Conservation (phyloP, 2,888 invertebrate genomes). For the Marasmarcha lunaedactyla region DNA sequence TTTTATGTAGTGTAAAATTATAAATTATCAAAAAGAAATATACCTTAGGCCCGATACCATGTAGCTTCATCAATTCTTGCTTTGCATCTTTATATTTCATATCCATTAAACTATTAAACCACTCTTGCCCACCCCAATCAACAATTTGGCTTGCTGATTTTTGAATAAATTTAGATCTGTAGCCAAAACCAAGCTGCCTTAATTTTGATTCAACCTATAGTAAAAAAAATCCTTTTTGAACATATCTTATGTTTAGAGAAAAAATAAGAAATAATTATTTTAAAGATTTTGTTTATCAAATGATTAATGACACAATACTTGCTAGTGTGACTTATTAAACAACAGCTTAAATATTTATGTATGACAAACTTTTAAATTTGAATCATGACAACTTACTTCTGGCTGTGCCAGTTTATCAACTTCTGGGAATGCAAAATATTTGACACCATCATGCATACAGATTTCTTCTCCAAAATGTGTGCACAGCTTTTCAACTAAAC, state of each 20-base stretch:
- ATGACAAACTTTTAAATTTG: too few relatives aligned
- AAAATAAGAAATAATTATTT: too few relatives aligned
- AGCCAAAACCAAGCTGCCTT: conserved; percentile 83
- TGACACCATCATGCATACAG: conserved; percentile 71
- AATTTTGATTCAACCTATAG: conserved; percentile 77
- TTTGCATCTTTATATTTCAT: conserved; percentile 81
- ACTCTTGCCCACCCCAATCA: conserved; percentile 75
- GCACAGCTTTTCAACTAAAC: conserved; percentile 92
- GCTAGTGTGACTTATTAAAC: too few relatives aligned
- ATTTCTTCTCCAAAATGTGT: conserved; percentile 83
- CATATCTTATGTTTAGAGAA: too few relatives aligned
- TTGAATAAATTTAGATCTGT: conserved; percentile 88
- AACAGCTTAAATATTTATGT: too few relatives aligned
- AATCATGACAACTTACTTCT: too few relatives aligned
- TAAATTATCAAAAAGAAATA: too few relatives aligned
- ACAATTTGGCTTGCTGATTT: conserved; percentile 78
- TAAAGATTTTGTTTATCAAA: too few relatives aligned
- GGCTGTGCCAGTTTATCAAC: conserved; percentile 70
- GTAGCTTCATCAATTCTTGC: conserved; percentile 78
- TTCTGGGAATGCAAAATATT: conserved; percentile 86
- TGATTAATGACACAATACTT: too few relatives aligned
- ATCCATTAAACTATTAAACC: conserved; percentile 78
- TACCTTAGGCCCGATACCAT: conserved; percentile 95
- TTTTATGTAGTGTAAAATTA: too few relatives aligned
- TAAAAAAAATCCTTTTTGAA: conserved; percentile 4